A percentile compares a stretch with the other conserved stretches of the same genome.
Conservation (phyloP, 2,113 vertebrate genomes). For the Paratilapia polleni region DNA sequence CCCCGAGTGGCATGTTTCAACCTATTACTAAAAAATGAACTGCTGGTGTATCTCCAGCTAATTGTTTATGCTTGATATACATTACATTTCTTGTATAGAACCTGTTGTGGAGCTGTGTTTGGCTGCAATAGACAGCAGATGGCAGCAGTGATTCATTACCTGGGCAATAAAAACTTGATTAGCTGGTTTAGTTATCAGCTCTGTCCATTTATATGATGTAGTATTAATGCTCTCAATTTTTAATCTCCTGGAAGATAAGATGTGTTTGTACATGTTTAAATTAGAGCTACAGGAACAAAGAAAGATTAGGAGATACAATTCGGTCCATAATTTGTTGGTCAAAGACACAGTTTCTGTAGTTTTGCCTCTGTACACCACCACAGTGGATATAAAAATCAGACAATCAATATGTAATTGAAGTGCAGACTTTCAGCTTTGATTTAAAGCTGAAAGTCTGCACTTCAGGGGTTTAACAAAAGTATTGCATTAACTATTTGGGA, state of each 20-base stretch:
- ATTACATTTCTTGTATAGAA: not conserved
- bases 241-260: not conserved
- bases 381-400: not conserved
- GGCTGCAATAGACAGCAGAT: slow-evolving; percentile 31
- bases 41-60: not conserved
- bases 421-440: no score
- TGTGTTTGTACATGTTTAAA: not conserved
- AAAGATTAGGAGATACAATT: not conserved
- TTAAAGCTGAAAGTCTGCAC: no score
- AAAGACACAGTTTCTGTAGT: not conserved
- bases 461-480: no score
- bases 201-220: not conserved
- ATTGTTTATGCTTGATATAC: not conserved
- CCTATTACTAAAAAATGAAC: not conserved
- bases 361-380: not conserved
- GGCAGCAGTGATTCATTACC: slow-evolving; percentile 42
- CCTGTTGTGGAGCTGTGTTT: slow-evolving; percentile 24
- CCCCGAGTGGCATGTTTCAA: not conserved
- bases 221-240: not conserved
- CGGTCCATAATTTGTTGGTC: no score
- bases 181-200: not conserved
- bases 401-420: not conserved
- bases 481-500: no score
- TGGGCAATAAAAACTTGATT: not conserved
- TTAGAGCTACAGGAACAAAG: not conserved